Base-by-base conservation (phyloP, 2,888 invertebrate species). In the Gymnocheta viridis region DNA sequence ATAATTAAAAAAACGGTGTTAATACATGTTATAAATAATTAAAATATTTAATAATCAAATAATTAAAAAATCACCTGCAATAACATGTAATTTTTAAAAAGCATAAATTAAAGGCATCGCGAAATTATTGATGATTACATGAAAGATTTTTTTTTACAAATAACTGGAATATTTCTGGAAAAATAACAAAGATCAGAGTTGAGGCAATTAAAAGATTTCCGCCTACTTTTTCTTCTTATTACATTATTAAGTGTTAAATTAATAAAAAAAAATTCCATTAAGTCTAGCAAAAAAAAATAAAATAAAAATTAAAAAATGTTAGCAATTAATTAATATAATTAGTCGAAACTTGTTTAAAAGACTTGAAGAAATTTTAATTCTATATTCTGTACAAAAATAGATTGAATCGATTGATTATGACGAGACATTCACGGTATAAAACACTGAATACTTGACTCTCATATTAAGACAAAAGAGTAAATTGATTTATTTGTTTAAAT, bases 11-110 rank as follows among this genome's bases (percentile, higher is more conserved):
- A 54, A 64, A 70, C 35, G 17, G 0, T 62, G 32, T 64, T 27
- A 38, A 47, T 47, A 64, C 54, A 72, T 56, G 22, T 47, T 12
- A 47, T 64, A 70, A 79, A 54, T 72, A 72, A 69, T 72, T 79
- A 64, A 78, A 72, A 44, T 72, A 47, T 47, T 17, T 72, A 62
- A 62, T 7, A 60, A 66, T 10, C 41, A 17, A 58, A 77, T 24
- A 47, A 44, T 44, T 54, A n/a, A 22, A 70, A 79, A 70, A 64
- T 44, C 24, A 56, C 7, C 41, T 44, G 41, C 38, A 49, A 47
- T 35, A 70, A 51, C 27, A 27, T 49, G 38, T 38, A 38, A 60
- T 58, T 66, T 64, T 35, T 47, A 4, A 56, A 76, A 56, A 56
- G 41, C 22, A 76, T 67, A 56, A 56, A 77, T 58, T 47, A 14